Evolutionary conservation across 1,140 invertebrate genomes (phyloP).

Genomic region (Teleogryllus occipitalis): DNA sequence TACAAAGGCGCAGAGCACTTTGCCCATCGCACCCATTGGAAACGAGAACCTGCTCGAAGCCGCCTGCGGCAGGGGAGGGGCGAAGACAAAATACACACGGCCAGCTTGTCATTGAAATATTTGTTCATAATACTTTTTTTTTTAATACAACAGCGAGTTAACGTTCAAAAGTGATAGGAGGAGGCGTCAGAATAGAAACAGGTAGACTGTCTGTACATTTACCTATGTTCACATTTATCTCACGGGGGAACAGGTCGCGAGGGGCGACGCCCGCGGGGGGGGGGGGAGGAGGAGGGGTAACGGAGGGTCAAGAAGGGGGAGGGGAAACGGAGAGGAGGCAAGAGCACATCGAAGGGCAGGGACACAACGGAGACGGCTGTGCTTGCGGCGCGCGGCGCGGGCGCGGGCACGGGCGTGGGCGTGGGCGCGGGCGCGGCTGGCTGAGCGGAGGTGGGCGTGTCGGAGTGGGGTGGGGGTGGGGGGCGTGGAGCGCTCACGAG

Average conservation of each 20-base stretch:
- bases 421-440: too few relatives aligned
- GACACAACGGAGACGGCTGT: neutral
- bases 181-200: neutral
- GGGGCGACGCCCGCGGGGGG: too few relatives aligned
- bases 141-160: neutral
- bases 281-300: too few relatives aligned
- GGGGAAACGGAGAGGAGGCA: too few relatives aligned
- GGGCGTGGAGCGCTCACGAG: neutral
- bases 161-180: neutral
- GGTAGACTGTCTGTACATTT: neutral
- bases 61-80: neutral
- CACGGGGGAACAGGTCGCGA: neutral
- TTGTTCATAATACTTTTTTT: neutral
- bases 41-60: neutral
- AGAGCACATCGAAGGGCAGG: too few relatives aligned
- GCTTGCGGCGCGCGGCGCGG: too few relatives aligned
- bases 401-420: too few relatives aligned
- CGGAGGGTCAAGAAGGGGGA: too few relatives aligned
- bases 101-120: neutral
- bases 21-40: neutral
- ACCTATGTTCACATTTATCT: neutral
- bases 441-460: too few relatives aligned
- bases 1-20: neutral
- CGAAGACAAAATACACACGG: neutral
- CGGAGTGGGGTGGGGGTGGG: too few relatives aligned